Conservation (phyloP, 1,140 invertebrate species). For the Ips typographus region DNA sequence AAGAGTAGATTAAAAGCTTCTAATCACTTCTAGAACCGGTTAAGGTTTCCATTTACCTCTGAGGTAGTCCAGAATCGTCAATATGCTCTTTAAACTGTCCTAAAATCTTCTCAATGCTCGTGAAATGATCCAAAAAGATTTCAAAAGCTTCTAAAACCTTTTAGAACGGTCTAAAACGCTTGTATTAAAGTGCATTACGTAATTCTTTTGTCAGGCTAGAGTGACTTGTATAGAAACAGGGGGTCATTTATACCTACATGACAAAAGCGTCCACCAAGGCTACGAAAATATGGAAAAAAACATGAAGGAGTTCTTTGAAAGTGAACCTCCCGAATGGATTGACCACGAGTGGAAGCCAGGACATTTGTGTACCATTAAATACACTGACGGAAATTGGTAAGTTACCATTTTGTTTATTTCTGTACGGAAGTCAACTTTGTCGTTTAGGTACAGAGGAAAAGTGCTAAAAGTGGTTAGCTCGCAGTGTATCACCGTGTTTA, state of each 20-base stretch:
- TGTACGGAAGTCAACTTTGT: not conserved
- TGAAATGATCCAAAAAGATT: no score
- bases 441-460: slow-evolving; percentile 36
- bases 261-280: slow-evolving; percentile 23
- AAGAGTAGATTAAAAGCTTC: no score
- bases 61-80: no score
- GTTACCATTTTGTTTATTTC: slow-evolving; percentile 4
- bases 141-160: no score
- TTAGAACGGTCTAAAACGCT: not conserved
- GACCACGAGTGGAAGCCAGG: slow-evolving; percentile 36
- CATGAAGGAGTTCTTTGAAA: slow-evolving; percentile 37
- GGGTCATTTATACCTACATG: slow-evolving; percentile 34
- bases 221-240: slow-evolving; percentile 38
- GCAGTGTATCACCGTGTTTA: slow-evolving; percentile 26
- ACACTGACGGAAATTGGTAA: slow-evolving; percentile 34
- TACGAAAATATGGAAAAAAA: slow-evolving; percentile 37
- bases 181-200: no score
- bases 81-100: no score
- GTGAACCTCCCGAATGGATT: slow-evolving; percentile 8
- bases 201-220: slow-evolving; percentile 21
- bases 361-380: slow-evolving; percentile 39
- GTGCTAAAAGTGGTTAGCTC: slow-evolving; percentile 24
- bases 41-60: not conserved
- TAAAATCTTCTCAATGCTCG: no score
- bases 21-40: no score